Evolutionary conservation across 2,113 vertebrate species (phyloP), one percentile per base, ranked within the genome.

Genomic region (Cyanoramphus novaezelandiae): DNA sequence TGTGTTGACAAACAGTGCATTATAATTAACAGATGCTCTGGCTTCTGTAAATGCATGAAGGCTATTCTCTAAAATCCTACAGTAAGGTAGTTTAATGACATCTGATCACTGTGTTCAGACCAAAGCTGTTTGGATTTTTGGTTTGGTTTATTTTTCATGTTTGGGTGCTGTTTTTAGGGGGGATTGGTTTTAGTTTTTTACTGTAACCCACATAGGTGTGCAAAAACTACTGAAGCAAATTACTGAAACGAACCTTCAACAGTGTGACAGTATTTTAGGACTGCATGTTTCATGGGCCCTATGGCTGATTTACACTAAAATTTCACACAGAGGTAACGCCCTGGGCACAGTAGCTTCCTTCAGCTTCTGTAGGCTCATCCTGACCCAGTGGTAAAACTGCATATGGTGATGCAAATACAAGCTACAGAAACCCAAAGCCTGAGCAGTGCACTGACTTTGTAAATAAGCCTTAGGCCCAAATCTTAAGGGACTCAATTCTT

Each of bases 341-440:
- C 33, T 17, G 17, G 63, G 69, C 35, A 37, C 68, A 67, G 53
- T 11, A 55, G 0, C 35, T 55, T 57, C 77, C 69, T 75, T n/a
- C 64, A 57, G 68, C 64, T 52, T 37, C 86, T 13, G 18, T 2
- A 35, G 81, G 33, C 35, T 71, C 44, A 33, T 8, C 6, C 64
- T 39, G 29, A 6, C 33, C 43, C 0, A 0, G 0, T 6, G 71
- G 53, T 39, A n/a, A 50, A 60, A 18, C 31, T 10, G 13, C 5
- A 10, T 4, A 0, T 4, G 13, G 71, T 2, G 14, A 24, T 24
- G 67, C 47, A 68, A 7, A 14, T 1, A 10, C 0, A 13, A 86
- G 67, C 81, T 60, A 0, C 9, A 9, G 84, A 18, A 83, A 31
- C 78, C 35, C 59, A 10, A 12, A 35, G 59, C 53, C 43, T 3